Conservation (phyloP, 1,140 invertebrate species). For the Panagrolaimus sp. region DNA sequence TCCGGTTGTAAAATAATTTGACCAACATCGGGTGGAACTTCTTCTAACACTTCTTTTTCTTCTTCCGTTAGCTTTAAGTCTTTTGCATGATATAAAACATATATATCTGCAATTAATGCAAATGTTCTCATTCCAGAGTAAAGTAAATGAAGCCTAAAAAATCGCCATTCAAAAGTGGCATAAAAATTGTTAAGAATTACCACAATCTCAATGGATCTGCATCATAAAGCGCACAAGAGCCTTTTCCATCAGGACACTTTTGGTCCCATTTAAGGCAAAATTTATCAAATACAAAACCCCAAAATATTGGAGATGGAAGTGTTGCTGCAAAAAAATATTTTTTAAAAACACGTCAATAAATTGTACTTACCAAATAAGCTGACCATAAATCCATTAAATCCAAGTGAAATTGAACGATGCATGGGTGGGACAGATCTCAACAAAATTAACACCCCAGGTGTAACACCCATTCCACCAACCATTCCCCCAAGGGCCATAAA, state of each 20-base stretch:
- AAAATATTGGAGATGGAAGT: slow-evolving; percentile 59
- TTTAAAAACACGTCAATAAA: too few relatives aligned
- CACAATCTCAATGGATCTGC: slow-evolving; percentile 37
- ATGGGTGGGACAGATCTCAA: slow-evolving; percentile 41
- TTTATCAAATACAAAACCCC: slow-evolving; percentile 58
- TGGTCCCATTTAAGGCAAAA: slow-evolving; percentile 58
- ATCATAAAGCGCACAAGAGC: slow-evolving; percentile 59
- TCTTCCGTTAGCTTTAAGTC: slow-evolving; percentile 35
- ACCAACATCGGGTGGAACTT: not conserved
- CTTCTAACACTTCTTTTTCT: not conserved
- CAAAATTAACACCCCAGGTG: slow-evolving; percentile 56
- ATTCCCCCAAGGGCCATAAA: slow-evolving; percentile 6
- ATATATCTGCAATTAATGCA: slow-evolving; percentile 49
- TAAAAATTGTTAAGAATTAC: not conserved
- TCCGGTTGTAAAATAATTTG: too few relatives aligned
- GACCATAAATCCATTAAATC: slow-evolving; percentile 57
- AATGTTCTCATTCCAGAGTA: slow-evolving; percentile 47
- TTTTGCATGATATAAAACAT: slow-evolving; percentile 50
- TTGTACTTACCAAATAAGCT: slow-evolving; percentile 49
- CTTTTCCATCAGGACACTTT: slow-evolving; percentile 46
- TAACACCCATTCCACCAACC: slow-evolving; percentile 46
- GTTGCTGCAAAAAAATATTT: slow-evolving; percentile 23
- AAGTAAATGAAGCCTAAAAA: slow-evolving; percentile 44
- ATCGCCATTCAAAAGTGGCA: too few relatives aligned
- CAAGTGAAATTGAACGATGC: slow-evolving; percentile 51